These are phyloP conservation scores for Cephus nigrinus DNA, from an alignment of 2,888 invertebrate genomes.

Conservation along the genomic window DNA sequence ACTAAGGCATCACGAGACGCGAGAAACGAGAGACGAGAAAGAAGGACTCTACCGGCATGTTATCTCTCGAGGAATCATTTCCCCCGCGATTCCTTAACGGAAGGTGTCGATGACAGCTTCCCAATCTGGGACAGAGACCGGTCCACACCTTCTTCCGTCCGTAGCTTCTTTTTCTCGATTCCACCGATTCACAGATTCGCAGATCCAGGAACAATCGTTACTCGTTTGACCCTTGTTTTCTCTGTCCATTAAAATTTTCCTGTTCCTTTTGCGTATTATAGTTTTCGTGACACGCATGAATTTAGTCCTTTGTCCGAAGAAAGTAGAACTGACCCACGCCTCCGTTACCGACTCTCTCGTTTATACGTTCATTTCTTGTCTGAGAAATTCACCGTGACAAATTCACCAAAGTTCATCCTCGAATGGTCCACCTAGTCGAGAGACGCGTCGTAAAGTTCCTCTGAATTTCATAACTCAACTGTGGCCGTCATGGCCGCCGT, in stretches of 20 bases:
- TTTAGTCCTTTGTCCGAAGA: neutral
- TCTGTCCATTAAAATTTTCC: neutral
- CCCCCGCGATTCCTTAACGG: neutral
- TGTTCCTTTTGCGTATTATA: neutral
- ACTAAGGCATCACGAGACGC: slow-evolving; percentile 33
- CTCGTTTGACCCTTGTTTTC: neutral
- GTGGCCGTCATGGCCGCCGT: slow-evolving; percentile 15
- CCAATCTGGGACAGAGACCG: neutral
- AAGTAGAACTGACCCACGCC: neutral
- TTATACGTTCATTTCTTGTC: slow-evolving; percentile 14
- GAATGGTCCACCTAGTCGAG: slow-evolving; percentile 16
- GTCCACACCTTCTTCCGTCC: neutral
- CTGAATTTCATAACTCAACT: slow-evolving; percentile 38
- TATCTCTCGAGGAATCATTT: neutral
- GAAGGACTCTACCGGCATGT: neutral
- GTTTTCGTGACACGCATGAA: slow-evolving; percentile 10
- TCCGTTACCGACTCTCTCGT: neutral
- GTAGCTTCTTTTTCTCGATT: neutral
- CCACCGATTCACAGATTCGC: neutral
- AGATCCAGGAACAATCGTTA: neutral
- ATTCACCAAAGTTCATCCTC: slow-evolving; percentile 32
- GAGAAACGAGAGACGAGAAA: neutral
- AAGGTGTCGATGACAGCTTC: neutral
- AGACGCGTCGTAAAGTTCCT: slow-evolving; percentile 45
- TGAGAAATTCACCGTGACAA: slow-evolving; percentile 49